These are phyloP conservation scores for Acipenser oxyrinchus DNA, from an alignment of 2,797 vertebrate genomes.

Conservation along the genomic window DNA sequence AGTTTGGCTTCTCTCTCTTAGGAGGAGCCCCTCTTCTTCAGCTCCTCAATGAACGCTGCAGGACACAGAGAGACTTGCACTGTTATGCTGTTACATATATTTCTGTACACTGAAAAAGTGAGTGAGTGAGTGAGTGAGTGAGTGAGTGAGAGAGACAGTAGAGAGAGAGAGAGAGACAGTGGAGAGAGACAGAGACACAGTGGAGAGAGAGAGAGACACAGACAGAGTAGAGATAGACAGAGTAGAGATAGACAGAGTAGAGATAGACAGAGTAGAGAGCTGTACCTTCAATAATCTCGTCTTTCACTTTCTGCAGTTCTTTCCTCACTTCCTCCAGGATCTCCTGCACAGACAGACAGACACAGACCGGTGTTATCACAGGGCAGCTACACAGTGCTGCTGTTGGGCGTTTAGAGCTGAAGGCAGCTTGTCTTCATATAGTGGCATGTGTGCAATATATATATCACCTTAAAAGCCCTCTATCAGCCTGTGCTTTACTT, in stretches of 20 bases:
- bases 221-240: neutral
- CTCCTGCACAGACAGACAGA: conserved; percentile 55
- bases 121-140: neutral
- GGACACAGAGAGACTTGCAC: conserved; percentile 7
- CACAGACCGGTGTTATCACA: neutral
- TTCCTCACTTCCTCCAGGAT: conserved; percentile 73
- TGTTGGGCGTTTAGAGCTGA: no score
- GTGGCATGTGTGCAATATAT: no score
- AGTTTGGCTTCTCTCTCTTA: conserved; percentile 32
- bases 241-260: neutral
- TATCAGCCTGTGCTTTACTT: no score
- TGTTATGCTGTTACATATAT: neutral
- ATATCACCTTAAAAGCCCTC: no score
- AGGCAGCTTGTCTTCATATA: no score
- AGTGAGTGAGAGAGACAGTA: neutral
- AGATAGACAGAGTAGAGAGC: neutral
- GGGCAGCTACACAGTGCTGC: no score
- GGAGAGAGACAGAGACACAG: neutral
- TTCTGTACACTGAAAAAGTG: neutral
- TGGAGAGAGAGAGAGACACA: neutral
- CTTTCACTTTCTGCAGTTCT: conserved; percentile 77
- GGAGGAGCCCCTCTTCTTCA: conserved; percentile 58
- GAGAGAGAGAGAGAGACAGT: no score
- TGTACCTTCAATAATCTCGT: conserved; percentile 77
- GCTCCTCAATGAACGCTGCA: conserved; percentile 64